Conservation (phyloP, 2,113 vertebrate species). For the Seriola dumerili region DNA sequence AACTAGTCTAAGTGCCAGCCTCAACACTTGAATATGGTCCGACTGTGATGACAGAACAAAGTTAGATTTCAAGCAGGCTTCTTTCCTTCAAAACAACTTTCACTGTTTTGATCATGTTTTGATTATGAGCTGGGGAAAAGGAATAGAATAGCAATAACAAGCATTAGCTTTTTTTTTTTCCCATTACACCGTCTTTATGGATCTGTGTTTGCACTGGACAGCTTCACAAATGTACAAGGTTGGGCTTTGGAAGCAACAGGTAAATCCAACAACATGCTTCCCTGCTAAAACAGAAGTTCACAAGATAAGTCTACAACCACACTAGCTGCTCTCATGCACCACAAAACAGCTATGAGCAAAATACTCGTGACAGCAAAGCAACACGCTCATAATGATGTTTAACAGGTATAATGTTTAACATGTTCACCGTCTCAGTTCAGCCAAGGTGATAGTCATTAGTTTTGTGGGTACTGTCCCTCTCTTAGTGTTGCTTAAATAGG, state of each 20-base stretch:
- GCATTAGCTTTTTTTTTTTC: neutral
- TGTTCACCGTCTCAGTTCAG: neutral
- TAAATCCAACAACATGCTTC: neutral
- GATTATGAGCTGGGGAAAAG: neutral
- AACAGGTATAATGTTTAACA: slow-evolving; percentile 2
- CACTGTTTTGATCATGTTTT: slow-evolving; percentile 5
- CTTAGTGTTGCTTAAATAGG: neutral
- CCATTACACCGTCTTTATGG: slow-evolving; percentile 9
- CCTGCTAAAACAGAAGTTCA: neutral
- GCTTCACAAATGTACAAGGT: neutral
- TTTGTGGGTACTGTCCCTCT: neutral
- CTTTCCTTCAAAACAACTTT: slow-evolving; percentile 38
- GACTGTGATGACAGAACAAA: slow-evolving; percentile 22
- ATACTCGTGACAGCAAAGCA: neutral
- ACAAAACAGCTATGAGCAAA: neutral
- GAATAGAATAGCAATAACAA: neutral
- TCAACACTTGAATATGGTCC: slow-evolving; percentile 32
- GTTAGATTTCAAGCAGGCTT: slow-evolving; percentile 6
- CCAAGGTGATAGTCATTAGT: neutral
- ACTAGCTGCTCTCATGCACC: neutral
- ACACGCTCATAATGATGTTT: neutral
- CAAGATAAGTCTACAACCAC: neutral
- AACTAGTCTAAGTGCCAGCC: slow-evolving; percentile 5
- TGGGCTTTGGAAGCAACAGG: neutral
- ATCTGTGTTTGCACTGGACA: neutral